Conservation (phyloP, 1,140 invertebrate species). For the Leptopilina clavipes region DNA sequence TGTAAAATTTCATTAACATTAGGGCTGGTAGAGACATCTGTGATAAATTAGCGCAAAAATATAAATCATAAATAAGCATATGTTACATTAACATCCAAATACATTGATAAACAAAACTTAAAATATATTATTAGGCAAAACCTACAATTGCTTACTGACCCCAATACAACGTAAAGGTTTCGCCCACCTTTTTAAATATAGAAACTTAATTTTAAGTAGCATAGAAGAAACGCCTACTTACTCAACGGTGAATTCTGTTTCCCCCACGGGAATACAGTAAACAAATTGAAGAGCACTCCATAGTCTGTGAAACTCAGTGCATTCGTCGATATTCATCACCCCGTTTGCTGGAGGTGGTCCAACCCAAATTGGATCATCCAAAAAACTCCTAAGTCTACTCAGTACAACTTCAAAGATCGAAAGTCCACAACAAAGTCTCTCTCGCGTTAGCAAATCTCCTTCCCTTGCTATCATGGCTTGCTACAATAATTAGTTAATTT, state of each 20-base stretch:
- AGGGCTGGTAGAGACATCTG: too few species aligned
- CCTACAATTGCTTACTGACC: too few species aligned
- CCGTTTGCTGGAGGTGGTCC: constrained; percentile 92
- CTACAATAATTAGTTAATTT: constrained; percentile 73
- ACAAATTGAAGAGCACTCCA: constrained; percentile 99
- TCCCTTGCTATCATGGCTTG: constrained; percentile 94
- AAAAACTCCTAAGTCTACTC: constrained; percentile 88
- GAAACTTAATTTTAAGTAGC: too few species aligned
- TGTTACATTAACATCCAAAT: too few species aligned
- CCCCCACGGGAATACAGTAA: constrained; percentile 97
- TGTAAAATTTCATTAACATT: constrained; percentile 63
- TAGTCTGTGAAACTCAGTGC: constrained; percentile 96
- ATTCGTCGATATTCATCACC: constrained; percentile 97
- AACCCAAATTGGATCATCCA: constrained; percentile 93
- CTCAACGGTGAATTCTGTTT: constrained; percentile 98
- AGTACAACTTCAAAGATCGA: constrained; percentile 98
- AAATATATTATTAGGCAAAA: too few species aligned
- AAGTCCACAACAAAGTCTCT: constrained; percentile 97
- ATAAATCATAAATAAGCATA: too few species aligned
- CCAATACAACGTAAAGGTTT: too few species aligned
- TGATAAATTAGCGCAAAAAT: too few species aligned
- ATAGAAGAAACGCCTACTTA: constrained; percentile 77
- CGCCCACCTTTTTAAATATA: too few species aligned
- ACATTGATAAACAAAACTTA: too few species aligned
- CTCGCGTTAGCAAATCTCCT: constrained; percentile 96